Evolutionary conservation across 1,140 invertebrate genomes (phyloP), one percentile per base, ranked within the genome.

Genomic region (Procambarus clarkii): DNA sequence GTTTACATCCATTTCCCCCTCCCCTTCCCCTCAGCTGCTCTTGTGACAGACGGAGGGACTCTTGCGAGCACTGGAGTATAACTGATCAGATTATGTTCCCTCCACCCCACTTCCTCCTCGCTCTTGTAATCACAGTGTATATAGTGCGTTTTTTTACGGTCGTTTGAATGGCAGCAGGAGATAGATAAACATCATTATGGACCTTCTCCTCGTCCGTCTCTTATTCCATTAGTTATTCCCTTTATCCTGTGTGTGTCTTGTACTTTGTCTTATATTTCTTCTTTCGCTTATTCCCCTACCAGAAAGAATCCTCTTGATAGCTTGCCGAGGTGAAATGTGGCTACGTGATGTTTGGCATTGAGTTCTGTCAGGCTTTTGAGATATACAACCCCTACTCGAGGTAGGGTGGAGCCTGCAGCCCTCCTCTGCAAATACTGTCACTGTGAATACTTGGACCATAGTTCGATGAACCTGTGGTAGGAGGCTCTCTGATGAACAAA

Each of bases 1-100:
- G 69, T 74, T 74, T 74, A 74, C 69, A 74, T 74, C n/a, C 69
- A 74, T 74, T 74, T 34, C 69, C 24, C n/a, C 69, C 34, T n/a
- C 69, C 69, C 69, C 69, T 74, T 74, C n/a, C 69, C n/a, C 69
- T 74, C n/a, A 34, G 69, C 11, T n/a, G 24, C n/a, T n/a, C n/a
- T 74, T 74, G 69, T 74, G 69, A 74, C 69, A 34, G 69, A 74
- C 69, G 69, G 60, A 64, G 60, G 60, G 60, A 64, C 60, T 64
- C 60, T 64, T 1, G 60, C 69, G 34, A 24, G n/a, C 69, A 74
- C 69, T 34, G 4, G 4, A 54, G 50, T 54, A 13, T 54, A 13
- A 54, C 50, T 54, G 4, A 54, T 13, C 8, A 13, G 4, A 13
- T 8, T 9, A 8, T 54, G 34, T 54, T 54, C 50, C 50, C 13